phyloP scores from a whole-genome alignment of 2,113 vertebrate species.

The Oxygymnocypris stewartii region DNA sequence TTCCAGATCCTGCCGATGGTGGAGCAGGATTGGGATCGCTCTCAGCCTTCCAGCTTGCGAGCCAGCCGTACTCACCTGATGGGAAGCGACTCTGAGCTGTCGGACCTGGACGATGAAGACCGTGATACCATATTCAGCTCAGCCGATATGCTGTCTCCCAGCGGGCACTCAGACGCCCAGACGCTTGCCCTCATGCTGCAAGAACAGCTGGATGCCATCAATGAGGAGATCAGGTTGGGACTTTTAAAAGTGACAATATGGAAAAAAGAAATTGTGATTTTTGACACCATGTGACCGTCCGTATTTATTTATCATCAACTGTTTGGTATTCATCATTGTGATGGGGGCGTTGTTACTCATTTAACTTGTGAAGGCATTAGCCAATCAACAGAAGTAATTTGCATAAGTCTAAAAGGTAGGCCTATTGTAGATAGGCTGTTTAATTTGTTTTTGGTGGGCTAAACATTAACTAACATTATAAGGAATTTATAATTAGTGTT shows the following conservation, averaged over 20 bases:
- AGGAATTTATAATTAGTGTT: not conserved
- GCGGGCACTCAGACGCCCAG: slow-evolving; percentile 92
- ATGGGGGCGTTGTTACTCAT: slow-evolving; percentile 3
- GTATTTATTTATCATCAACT: not conserved
- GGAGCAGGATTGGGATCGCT: slow-evolving; percentile 86
- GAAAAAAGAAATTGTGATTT: too few species aligned
- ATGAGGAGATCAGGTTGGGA: slow-evolving; percentile 91
- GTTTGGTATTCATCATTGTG: not conserved
- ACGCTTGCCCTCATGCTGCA: slow-evolving; percentile 96
- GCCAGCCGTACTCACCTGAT: slow-evolving; percentile 80
- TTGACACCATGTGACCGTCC: not conserved
- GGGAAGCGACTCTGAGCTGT: slow-evolving; percentile 89
- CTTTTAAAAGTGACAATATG: slow-evolving; percentile 18
- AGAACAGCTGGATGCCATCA: slow-evolving; percentile 96
- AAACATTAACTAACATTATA: not conserved
- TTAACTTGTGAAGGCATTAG: not conserved
- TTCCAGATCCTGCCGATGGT: slow-evolving; percentile 55
- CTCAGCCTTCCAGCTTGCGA: slow-evolving; percentile 78
- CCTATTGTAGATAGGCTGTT: not conserved
- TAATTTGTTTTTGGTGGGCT: not conserved
- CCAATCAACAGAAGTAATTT: not conserved
- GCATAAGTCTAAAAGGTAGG: not conserved
- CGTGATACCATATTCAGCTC: slow-evolving; percentile 79
- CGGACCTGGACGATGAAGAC: slow-evolving; percentile 88
- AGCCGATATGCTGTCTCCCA: slow-evolving; percentile 84